Percentiles rank a stretch among this genome's conserved stretches.
These are phyloP conservation scores for Formica selysi DNA, from an alignment of 1,140 invertebrate genomes.

Conservation along the genomic window DNA sequence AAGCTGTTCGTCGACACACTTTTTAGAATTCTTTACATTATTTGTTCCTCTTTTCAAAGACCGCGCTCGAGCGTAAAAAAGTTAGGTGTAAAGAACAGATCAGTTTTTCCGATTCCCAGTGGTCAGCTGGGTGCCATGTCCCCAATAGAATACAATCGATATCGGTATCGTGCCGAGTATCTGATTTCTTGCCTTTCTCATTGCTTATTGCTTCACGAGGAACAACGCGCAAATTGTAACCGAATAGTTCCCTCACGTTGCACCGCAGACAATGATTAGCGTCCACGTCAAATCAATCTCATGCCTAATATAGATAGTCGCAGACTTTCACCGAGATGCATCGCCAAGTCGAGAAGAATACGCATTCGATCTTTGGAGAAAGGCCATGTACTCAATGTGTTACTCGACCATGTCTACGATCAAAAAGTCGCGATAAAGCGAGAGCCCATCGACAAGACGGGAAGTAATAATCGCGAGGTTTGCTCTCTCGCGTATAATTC, in stretches of 20 bases:
- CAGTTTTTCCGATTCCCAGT: constrained; percentile 44
- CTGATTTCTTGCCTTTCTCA: neutral
- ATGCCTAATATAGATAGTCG: constrained; percentile 39
- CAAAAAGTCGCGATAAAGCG: constrained; percentile 51
- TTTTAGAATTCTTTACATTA: neutral
- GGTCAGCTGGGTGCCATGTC: constrained; percentile 18
- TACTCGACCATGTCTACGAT: constrained; percentile 46
- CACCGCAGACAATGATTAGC: constrained; percentile 57
- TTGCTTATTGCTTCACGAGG: neutral
- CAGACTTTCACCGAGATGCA: constrained; percentile 56
- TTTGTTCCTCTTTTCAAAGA: constrained; percentile 13
- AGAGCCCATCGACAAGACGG: constrained; percentile 16
- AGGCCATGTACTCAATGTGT: constrained; percentile 37
- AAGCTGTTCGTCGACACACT: constrained; percentile 15
- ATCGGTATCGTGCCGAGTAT: constrained; percentile 41
- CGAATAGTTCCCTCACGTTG: neutral
- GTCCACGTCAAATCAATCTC: constrained; percentile 48
- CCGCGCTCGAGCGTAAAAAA: constrained; percentile 26
- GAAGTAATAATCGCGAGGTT: constrained; percentile 18
- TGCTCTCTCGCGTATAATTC: constrained; percentile 3
- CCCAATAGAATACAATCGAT: neutral
- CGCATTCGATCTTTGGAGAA: constrained; percentile 50
- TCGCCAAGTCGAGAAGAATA: constrained; percentile 42
- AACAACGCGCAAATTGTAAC: constrained; percentile 12
- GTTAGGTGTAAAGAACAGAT: constrained; percentile 20